Evolutionary conservation across 2,797 vertebrate species (phyloP), one percentile per base, ranked within the genome.

Genomic region (Pelodytes ibericus): DNA sequence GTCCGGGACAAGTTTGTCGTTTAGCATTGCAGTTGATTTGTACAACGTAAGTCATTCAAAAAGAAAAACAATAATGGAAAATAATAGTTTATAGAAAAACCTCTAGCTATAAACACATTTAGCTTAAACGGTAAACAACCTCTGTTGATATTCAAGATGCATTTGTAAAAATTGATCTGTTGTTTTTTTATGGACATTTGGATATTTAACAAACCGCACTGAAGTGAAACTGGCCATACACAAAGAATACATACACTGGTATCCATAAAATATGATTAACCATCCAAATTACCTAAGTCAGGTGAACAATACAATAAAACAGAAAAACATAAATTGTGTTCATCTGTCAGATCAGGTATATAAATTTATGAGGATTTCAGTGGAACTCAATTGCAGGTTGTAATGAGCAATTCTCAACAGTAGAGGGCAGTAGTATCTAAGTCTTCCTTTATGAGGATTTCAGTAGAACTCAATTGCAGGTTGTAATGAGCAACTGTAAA

Each of bases 281-380:
- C 29, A 53, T 75, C 31, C 66, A 41, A 62, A 60, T 75, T 29
- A 49, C 47, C 68, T 24, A 25, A 56, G 70, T 63, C 58, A 53
- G 74, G 41, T 51, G 64, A 75, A 69, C 53, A 75, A 9, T 39
- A 39, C 74, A 69, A 70, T 56, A 69, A 69, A 62, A 61, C 44
- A 53, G 27, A 59, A 59, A 47, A 31, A 62, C 31, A 62, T 75
- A 33, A 75, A 41, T 69, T 41, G 2, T 49, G 41, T 70, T 67
- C 24, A 56, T n/a, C n/a, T n/a, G n/a, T n/a, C n/a, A n/a, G n/a
- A n/a, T n/a, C n/a, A n/a, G n/a, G n/a, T n/a, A n/a, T n/a, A n/a
- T n/a, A n/a, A n/a, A n/a, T n/a, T n/a, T n/a, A n/a, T n/a, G n/a
- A n/a, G n/a, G n/a, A n/a, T n/a, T n/a, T n/a, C n/a, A n/a, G n/a